Conservation (phyloP, 2,113 vertebrate species). For the Lonchura striata region DNA sequence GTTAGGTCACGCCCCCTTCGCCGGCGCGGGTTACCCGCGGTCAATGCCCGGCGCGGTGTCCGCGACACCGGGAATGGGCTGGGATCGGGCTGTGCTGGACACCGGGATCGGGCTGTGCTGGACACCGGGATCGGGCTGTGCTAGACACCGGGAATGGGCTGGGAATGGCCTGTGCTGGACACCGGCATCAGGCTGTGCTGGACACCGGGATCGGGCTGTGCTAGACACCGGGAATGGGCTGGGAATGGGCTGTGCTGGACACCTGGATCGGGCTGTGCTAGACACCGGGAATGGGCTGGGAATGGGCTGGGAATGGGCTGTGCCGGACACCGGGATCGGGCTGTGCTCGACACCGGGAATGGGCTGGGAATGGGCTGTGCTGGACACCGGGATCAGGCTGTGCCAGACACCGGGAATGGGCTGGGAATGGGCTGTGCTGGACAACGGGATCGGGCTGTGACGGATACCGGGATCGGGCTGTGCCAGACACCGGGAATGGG, state of each 20-base stretch:
- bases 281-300: not conserved
- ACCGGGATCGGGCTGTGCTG: not conserved
- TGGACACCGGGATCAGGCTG: too few relatives aligned
- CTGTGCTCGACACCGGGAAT: too few relatives aligned
- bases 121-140: not conserved
- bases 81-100: not conserved
- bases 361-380: not conserved
- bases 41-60: not conserved
- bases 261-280: not conserved
- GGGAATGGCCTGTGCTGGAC: accelerated
- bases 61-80: not conserved
- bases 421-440: accelerated
- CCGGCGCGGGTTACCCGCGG: not conserved
- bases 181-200: not conserved
- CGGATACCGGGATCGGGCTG: too few relatives aligned
- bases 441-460: too few relatives aligned
- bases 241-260: not conserved
- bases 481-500: too few relatives aligned
- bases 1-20: accelerated
- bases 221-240: not conserved
- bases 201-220: accelerated
- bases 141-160: not conserved
- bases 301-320: too few relatives aligned
- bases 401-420: too few relatives aligned
- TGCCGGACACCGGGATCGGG: not conserved